Conservation (phyloP, 1,140 invertebrate genomes). For the Trinorchestia longiramus region DNA sequence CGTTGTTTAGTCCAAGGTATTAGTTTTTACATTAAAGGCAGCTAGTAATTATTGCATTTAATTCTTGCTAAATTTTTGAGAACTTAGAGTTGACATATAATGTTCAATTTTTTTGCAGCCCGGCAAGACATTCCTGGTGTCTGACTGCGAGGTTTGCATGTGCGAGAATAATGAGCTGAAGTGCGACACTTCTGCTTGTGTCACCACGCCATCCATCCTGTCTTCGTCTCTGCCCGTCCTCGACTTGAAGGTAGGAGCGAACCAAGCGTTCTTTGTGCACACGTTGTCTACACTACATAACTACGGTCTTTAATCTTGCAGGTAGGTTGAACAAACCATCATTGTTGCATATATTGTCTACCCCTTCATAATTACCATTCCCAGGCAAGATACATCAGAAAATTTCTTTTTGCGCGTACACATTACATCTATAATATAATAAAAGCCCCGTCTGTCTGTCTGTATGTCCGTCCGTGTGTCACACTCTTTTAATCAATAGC, state of each 20-base stretch:
- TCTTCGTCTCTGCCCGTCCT: neutral
- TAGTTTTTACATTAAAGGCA: neutral
- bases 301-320: no score
- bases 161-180: conserved; percentile 81
- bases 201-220: conserved; percentile 69
- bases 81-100: neutral
- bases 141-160: conserved; percentile 78
- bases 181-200: conserved; percentile 71
- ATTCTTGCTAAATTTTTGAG: neutral
- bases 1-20: neutral
- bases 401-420: no score
- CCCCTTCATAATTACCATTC: no score
- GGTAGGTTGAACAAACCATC: no score
- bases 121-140: conserved; percentile 74
- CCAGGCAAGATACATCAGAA: no score
- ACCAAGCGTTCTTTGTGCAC: neutral
- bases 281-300: no score
- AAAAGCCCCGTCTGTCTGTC: no score
- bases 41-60: neutral
- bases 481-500: no score
- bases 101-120: conserved; percentile 71
- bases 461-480: no score
- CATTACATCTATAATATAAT: no score
- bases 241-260: neutral
- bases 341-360: no score